Evolutionary conservation across 2,113 vertebrate genomes (phyloP).

Genomic region (Suncus etruscus): DNA sequence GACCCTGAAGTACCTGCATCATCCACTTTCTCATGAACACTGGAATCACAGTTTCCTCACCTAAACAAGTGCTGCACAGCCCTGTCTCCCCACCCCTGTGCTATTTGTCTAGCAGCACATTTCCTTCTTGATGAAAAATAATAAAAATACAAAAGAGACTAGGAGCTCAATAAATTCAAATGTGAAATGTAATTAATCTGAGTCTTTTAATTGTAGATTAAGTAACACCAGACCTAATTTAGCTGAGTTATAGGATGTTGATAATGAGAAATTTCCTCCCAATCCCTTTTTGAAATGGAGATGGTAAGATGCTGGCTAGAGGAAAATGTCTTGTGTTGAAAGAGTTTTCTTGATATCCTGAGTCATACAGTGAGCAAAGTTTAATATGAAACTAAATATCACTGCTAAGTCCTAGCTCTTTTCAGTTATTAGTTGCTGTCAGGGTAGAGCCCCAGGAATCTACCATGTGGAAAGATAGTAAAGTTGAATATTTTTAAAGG

Average conservation of each 20-base stretch:
- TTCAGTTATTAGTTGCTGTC: background rate
- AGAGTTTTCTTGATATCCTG: background rate
- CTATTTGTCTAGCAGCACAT: too few species aligned
- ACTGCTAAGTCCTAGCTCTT: background rate
- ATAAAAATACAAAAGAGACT: background rate
- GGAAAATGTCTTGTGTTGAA: background rate
- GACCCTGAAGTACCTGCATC: background rate
- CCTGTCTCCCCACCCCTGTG: too few species aligned
- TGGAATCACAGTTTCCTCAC: background rate
- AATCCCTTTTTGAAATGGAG: conserved; percentile 15
- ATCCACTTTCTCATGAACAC: background rate
- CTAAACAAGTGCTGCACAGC: background rate
- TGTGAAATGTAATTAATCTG: background rate
- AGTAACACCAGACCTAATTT: background rate
- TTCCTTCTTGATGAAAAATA: background rate
- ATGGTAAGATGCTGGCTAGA: background rate
- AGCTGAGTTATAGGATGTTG: background rate
- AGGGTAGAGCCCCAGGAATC: background rate
- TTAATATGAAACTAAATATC: background rate
- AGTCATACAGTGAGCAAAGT: background rate
- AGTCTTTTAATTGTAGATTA: background rate
- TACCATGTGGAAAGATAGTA: background rate
- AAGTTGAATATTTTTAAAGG: too few species aligned
- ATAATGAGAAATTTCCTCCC: background rate
- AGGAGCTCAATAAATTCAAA: background rate